Percentiles rank a stretch among this genome's conserved stretches.
These are phyloP conservation scores for Chaitophorus viminalis DNA, from an alignment of 2,888 invertebrate species.

Conservation along the genomic window DNA sequence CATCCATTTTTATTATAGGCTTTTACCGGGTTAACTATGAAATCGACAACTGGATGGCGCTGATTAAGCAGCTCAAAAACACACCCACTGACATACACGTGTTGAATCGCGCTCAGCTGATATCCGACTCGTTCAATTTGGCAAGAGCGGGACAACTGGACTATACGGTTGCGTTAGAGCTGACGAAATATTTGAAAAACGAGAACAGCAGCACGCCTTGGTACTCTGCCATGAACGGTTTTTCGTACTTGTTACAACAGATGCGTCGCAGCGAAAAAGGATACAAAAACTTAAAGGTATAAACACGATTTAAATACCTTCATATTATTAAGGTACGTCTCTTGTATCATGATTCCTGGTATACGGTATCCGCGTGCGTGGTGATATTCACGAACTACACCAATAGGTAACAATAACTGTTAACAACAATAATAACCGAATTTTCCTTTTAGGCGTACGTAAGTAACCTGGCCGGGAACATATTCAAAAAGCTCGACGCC, in stretches of 20 bases:
- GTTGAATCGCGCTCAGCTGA: constrained; percentile 80
- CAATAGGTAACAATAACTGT: no score
- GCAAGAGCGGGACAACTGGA: constrained; percentile 74
- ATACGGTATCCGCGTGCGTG: no score
- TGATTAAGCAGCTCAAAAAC: constrained; percentile 74
- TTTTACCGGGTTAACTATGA: constrained; percentile 82
- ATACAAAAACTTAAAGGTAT: constrained; percentile 19
- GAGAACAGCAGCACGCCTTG: constrained; percentile 78
- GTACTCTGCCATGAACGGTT: constrained; percentile 51
- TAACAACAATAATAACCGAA: no score
- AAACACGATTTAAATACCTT: not conserved
- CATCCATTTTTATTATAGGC: constrained; percentile 65
- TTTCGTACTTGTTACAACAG: constrained; percentile 16
- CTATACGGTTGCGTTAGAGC: constrained; percentile 74
- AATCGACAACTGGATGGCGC: constrained; percentile 74
- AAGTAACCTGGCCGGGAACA: not conserved
- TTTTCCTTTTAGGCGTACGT: constrained; percentile 2
- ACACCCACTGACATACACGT: constrained; percentile 69
- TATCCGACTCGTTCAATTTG: constrained; percentile 82
- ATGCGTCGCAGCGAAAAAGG: constrained; percentile 5
- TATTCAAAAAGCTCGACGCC: not conserved
- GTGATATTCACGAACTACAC: not conserved
- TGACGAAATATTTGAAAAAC: constrained; percentile 76
- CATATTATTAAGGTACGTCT: no score
- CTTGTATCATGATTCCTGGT: no score